Conservation (phyloP, 35 echinoderm and acorn worm species). For the Chiridota heheva region DNA sequence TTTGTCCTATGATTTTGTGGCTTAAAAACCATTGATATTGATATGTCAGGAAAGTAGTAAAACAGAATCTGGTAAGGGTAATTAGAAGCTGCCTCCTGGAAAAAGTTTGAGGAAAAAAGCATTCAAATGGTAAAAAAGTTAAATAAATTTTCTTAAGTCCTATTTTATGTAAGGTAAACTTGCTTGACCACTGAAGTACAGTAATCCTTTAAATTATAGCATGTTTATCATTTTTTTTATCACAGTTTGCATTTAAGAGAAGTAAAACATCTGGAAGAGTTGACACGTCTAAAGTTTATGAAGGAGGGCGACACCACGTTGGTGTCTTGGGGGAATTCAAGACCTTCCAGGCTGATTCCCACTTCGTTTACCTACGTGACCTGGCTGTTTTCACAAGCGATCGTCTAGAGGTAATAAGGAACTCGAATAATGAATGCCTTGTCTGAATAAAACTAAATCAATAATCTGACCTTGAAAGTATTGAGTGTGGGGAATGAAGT, state of each 20-base stretch:
- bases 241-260: constrained; percentile 56
- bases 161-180: background rate
- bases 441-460: too few relatives aligned
- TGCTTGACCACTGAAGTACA: background rate
- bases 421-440: background rate
- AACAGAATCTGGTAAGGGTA: too few relatives aligned
- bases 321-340: constrained; percentile 54
- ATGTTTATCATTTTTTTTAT: background rate
- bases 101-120: background rate
- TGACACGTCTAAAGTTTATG: constrained; percentile 51
- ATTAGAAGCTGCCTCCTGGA: background rate
- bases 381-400: constrained; percentile 66
- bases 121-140: background rate
- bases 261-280: constrained; percentile 51
- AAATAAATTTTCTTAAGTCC: background rate
- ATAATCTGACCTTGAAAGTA: background rate
- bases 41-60: too few relatives aligned
- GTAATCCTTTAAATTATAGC: background rate
- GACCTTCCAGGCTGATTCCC: constrained; percentile 49
- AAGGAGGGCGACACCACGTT: constrained; percentile 37
- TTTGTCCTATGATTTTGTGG: too few relatives aligned
- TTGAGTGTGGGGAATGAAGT: background rate
- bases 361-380: constrained; percentile 17
- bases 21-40: too few relatives aligned
- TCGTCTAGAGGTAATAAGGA: constrained; percentile 47